Evolutionary conservation across 2,888 invertebrate genomes (phyloP).

Genomic region (Orthosia incerta): DNA sequence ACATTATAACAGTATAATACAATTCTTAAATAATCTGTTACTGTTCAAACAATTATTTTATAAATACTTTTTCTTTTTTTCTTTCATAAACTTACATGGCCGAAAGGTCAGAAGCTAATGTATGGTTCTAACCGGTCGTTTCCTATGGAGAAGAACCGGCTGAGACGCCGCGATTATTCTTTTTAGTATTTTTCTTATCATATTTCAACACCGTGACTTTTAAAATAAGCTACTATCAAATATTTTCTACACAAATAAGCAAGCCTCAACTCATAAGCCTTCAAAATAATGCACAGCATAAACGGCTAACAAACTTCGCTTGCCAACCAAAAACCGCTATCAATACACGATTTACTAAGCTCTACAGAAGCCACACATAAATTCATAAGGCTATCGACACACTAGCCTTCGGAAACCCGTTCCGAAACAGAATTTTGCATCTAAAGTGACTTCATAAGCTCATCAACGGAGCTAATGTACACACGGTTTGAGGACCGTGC

Average conservation of each 20-base stretch:
- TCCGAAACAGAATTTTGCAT: conserved; percentile 64
- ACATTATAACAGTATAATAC: no score
- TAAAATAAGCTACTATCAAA: neutral
- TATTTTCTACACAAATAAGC: neutral
- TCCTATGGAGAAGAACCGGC: no score
- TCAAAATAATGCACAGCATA: conserved; percentile 35
- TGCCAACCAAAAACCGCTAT: conserved; percentile 57
- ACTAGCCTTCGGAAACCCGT: conserved; percentile 58
- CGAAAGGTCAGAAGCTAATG: no score
- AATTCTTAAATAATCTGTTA: neutral
- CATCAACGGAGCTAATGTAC: conserved; percentile 72
- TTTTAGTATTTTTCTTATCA: neutral
- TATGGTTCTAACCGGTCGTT: no score
- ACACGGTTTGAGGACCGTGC: conserved; percentile 46
- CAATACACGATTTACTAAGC: conserved; percentile 56
- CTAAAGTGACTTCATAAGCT: conserved; percentile 71
- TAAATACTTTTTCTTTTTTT: no score
- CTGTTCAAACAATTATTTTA: no score
- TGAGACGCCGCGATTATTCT: no score
- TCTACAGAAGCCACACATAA: conserved; percentile 52
- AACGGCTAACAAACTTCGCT: conserved; percentile 40
- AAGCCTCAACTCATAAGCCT: conserved; percentile 4
- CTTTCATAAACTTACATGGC: no score
- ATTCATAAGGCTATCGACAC: conserved; percentile 63
- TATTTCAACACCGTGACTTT: neutral